Percentiles rank a stretch among this genome's conserved stretches.
Evolutionary conservation across 2,888 invertebrate genomes (phyloP).

Genomic region (Byasa hedistus): DNA sequence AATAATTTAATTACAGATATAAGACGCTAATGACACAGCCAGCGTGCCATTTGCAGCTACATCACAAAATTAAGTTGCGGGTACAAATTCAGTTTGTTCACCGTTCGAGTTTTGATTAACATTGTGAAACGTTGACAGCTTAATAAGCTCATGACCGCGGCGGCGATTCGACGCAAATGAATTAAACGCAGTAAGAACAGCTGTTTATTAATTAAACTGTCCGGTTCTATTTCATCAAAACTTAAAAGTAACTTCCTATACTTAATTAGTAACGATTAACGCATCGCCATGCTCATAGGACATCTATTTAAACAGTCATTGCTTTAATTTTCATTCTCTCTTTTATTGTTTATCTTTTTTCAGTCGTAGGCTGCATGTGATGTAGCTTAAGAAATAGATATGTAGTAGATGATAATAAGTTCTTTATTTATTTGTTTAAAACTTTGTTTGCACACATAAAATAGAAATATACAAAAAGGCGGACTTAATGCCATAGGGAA

Average conservation of each 20-base stretch:
- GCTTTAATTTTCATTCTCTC: too few species aligned
- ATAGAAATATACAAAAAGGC: too few species aligned
- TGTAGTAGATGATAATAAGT: too few species aligned
- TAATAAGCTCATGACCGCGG: constrained; percentile 15
- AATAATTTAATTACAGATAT: too few species aligned
- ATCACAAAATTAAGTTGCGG: background rate
- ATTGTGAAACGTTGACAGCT: constrained; percentile 16
- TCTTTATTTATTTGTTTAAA: too few species aligned
- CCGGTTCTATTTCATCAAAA: constrained; percentile 13
- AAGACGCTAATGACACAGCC: too few species aligned
- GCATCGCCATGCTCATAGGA: background rate
- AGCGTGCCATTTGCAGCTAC: background rate
- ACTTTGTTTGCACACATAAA: too few species aligned
- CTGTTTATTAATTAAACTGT: constrained; percentile 26
- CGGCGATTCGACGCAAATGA: constrained; percentile 15
- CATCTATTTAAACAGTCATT: background rate
- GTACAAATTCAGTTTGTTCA: background rate
- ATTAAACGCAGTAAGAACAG: constrained; percentile 16
- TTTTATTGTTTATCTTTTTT: too few species aligned
- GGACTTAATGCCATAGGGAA: too few species aligned
- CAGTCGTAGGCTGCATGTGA: too few species aligned
- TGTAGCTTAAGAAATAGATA: too few species aligned
- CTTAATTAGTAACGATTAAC: background rate
- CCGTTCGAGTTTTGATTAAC: constrained; percentile 14
- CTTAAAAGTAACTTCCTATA: constrained; percentile 10